Conservation (phyloP, 2,797 vertebrate species). For the Sebastes variabilis region DNA sequence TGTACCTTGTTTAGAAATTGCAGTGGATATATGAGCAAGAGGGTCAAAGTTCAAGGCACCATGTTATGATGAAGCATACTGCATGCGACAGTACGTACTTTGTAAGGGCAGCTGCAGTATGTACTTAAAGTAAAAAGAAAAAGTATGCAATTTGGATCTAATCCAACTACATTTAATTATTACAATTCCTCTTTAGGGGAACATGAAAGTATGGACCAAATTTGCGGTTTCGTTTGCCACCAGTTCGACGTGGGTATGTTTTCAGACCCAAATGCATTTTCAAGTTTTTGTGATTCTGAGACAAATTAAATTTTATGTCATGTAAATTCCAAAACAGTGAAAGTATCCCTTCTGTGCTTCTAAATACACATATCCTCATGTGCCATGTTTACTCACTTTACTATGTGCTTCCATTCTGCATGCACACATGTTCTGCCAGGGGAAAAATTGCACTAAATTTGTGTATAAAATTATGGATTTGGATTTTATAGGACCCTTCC, state of each 20-base stretch:
- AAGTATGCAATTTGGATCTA: too few relatives aligned
- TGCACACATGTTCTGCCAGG: background rate
- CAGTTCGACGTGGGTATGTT: background rate
- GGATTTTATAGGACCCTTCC: background rate
- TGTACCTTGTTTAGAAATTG: background rate
- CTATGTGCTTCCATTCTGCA: background rate
- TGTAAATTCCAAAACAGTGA: background rate
- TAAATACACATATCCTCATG: background rate
- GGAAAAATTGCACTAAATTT: background rate
- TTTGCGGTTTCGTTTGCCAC: too few relatives aligned
- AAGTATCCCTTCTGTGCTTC: background rate
- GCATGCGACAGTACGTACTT: too few relatives aligned
- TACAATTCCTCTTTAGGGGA: background rate
- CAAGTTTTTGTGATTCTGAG: background rate
- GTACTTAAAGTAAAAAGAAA: too few relatives aligned
- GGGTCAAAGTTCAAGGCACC: too few relatives aligned
- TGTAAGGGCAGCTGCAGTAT: too few relatives aligned
- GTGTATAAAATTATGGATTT: conserved; percentile 5
- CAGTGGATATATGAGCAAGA: too few relatives aligned
- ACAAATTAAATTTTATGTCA: background rate
- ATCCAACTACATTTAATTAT: too few relatives aligned
- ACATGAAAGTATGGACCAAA: background rate
- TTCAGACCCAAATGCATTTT: background rate
- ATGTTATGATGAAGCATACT: too few relatives aligned
- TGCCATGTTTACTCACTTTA: background rate